Evolutionary conservation across 2,888 invertebrate species (phyloP), one percentile per base, ranked within the genome.

Genomic region (Noctua fimbriata): DNA sequence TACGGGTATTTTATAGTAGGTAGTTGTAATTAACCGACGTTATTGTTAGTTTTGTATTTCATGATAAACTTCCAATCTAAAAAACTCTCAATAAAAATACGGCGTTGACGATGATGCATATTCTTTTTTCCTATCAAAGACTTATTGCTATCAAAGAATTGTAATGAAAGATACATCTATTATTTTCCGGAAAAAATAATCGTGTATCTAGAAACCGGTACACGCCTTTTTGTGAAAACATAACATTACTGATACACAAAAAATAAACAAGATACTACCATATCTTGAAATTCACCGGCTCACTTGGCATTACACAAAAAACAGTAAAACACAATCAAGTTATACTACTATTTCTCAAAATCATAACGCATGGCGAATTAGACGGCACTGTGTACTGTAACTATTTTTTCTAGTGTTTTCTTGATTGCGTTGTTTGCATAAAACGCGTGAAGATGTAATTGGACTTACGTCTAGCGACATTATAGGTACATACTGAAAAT

Each of bases 341-440:
- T 74, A 75, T 78, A 80, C 76, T 41, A 78, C 77, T 74, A 47
- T 75, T 80, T 88, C 84, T 88, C 74, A 86, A 86, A 87, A 88
- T 75, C 76, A 84, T 63, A 77, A 76, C 77, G 88, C 82, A 82
- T 88, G 73, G n/a, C 74, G 65, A 69, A 80, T 70, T 73, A 84
- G 32, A 71, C 52, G 32, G 14, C 28, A 76, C 55, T 12, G 44
- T 44, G 41, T 7, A 44, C 9, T 32, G 49, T 66, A 60, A 73
- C 58, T 6, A 44, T 74, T 70, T 65, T 76, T 78, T 79, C 36
- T 24, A 49, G n/a, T 14, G 49, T 36, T 82, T 75, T 69, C 47
- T 84, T 81, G 49, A 12, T 70, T 36, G n/a, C 47, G 32, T 10
- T 18, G 44, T 18, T 84, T 70, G 80, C 65, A 52, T 72, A 36